Base-by-base conservation (phyloP, 37 sponge, comb jelly and placozoan genomes). In the Hexactinellida sp. region DNA sequence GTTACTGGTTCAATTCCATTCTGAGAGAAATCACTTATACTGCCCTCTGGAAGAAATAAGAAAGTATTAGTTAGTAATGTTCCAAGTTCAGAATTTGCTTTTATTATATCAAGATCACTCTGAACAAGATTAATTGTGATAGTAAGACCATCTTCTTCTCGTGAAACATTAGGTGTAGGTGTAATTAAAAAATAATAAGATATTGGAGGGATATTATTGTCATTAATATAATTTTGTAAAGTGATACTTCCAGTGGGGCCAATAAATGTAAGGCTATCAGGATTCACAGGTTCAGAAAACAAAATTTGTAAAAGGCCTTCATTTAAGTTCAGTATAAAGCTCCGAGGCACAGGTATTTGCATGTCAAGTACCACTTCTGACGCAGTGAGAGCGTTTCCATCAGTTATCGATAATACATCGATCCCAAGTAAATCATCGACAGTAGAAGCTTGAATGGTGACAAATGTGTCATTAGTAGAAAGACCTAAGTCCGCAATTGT, bases 351-450 rank as follows among this genome's bases (percentile, higher is more conserved):
- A n/a, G 76, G 76, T 63, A 63, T 63, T 63, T 63, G 76, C 76
- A 63, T 63, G 30, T 63, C 76, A 63, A 63, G 76, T 21, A 63
- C 30, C 13, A 63, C 76, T 28, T 88, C 84, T 0, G 87, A n/a
- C 16, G 93, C 94, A 39, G 55, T 83, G 3, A 93, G 84, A 24
- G 86, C 90, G 83, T 85, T 88, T 7, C 94, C 90, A 85, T 88
- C 85, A 9, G 82, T 21, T 13, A 95, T 89, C 0, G 85, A 37
- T 30, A 54, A 55, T 3, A 92, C 86, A 37, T 39, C 16, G 37
- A 89, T 55, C 16, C 88, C 88, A 84, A 92, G 91, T 0, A 93
- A 87, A 55, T 91, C 93, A 36, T 90, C 88, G 38, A 95, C 83
- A 5, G 90, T 83, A 10, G 89, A 85, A 23, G 89, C 51, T 38